Evolutionary conservation across 2,888 invertebrate genomes (phyloP).

Genomic region (Taenaris catops): DNA sequence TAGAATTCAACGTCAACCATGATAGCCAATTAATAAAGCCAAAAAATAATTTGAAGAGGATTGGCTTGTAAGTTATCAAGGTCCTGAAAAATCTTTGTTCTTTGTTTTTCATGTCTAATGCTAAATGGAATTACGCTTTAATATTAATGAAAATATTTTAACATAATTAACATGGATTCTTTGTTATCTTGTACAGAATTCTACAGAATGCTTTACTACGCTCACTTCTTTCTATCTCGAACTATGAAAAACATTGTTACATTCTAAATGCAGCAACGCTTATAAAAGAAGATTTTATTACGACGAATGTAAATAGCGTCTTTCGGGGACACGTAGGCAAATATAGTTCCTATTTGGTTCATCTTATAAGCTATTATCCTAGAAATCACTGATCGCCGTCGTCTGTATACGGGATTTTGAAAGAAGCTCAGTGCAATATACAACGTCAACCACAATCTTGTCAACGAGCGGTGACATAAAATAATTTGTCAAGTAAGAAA

Average conservation of each 20-base stretch:
- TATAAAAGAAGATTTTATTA: conserved; percentile 22
- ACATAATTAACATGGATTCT: no score
- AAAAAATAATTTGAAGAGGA: no score
- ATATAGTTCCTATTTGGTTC: no score
- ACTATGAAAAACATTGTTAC: conserved; percentile 15
- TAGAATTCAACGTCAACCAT: no score
- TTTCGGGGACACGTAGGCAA: not conserved
- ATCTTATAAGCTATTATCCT: not conserved
- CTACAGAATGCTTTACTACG: conserved; percentile 1
- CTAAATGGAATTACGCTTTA: no score
- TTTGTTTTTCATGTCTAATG: no score
- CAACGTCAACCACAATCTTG: conserved; percentile 21
- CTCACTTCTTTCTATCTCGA: conserved; percentile 2
- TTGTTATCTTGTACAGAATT: not conserved
- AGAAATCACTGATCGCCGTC: no score
- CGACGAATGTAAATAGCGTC: conserved; percentile 14
- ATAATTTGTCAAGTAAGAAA: conserved; percentile 22
- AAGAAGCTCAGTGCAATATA: conserved; percentile 18
- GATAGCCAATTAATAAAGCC: no score
- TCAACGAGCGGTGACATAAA: conserved; percentile 23
- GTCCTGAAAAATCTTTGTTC: no score
- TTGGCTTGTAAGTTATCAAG: no score
- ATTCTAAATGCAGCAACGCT: conserved; percentile 19
- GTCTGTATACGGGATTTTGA: conserved; percentile 12
- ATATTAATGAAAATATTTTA: no score